Evolutionary conservation across 2,888 invertebrate genomes (phyloP).

Genomic region (Apotomis capreana): DNA sequence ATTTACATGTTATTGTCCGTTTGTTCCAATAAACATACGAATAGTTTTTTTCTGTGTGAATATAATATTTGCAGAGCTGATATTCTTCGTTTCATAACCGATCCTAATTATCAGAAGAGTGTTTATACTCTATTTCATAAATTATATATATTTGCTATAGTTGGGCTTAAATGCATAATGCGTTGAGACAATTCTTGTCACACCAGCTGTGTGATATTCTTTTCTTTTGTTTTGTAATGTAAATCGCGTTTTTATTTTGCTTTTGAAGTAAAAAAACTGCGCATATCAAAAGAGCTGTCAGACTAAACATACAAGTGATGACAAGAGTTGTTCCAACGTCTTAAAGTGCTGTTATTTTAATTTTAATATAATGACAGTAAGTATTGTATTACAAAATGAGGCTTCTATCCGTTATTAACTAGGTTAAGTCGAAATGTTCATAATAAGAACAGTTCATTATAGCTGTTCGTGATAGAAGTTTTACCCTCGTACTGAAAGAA

Average conservation of each 20-base stretch:
- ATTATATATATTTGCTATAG: slow-evolving; percentile 14
- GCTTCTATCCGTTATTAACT: slow-evolving; percentile 42
- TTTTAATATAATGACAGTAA: slow-evolving; percentile 8
- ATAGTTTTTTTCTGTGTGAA: slow-evolving; percentile 3
- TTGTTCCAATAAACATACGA: slow-evolving; percentile 9
- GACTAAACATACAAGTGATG: background rate
- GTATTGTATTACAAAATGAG: slow-evolving; percentile 43
- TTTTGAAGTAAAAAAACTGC: background rate
- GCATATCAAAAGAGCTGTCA: slow-evolving; percentile 22
- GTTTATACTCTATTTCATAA: background rate
- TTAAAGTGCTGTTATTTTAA: slow-evolving; percentile 12
- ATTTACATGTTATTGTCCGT: slow-evolving; percentile 4
- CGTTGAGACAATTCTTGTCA: slow-evolving; percentile 1
- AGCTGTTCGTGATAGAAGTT: slow-evolving; percentile 30
- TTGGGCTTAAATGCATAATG: slow-evolving; percentile 20
- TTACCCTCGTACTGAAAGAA: slow-evolving; percentile 2
- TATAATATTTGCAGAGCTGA: slow-evolving; percentile 27
- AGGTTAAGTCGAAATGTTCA: slow-evolving; percentile 43
- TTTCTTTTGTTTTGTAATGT: background rate
- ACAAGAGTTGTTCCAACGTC: slow-evolving; percentile 18
- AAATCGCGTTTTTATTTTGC: slow-evolving; percentile 2
- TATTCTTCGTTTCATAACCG: slow-evolving; percentile 7
- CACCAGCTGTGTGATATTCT: background rate
- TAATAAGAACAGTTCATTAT: slow-evolving; percentile 42
- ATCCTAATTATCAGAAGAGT: background rate